Percentiles rank a stretch among this genome's conserved stretches.
These are phyloP conservation scores for Eristalinus aeneus DNA, from an alignment of 2,888 invertebrate species.

Conservation along the genomic window DNA sequence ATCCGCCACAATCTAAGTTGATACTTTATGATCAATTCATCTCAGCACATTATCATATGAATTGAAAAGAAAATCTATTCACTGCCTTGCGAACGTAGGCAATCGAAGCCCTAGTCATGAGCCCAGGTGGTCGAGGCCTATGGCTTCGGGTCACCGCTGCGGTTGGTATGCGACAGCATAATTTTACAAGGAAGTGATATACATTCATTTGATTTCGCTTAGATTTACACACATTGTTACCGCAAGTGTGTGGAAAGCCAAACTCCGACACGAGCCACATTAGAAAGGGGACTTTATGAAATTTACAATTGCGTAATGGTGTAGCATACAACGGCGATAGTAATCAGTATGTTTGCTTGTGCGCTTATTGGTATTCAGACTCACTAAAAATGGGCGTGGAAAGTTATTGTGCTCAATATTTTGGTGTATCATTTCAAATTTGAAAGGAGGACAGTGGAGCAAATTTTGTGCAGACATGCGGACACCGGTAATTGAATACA, in stretches of 20 bases:
- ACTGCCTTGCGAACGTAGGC: too few species aligned
- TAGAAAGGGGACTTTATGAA: constrained; percentile 17
- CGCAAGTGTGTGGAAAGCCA: not conserved
- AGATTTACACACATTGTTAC: not conserved
- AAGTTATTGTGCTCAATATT: constrained; percentile 24
- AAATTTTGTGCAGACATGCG: constrained; percentile 13
- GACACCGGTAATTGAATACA: not conserved
- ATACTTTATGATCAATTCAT: not conserved
- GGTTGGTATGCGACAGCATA: not conserved
- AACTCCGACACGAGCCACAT: constrained; percentile 7
- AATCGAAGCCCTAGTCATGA: not conserved
- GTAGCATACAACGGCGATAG: not conserved
- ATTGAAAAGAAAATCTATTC: not conserved
- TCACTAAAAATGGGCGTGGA: constrained; percentile 38
- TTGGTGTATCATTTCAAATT: not conserved
- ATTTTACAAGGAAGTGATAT: not conserved
- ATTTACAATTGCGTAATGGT: constrained; percentile 30
- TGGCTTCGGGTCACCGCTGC: not conserved
- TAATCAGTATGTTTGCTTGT: constrained; percentile 23
- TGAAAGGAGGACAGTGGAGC: constrained; percentile 38
- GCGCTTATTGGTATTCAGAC: constrained; percentile 16
- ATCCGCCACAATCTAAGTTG: not conserved
- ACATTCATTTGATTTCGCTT: not conserved
- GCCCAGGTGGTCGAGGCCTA: not conserved
- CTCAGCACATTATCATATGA: not conserved